A percentile compares a stretch with the other conserved stretches of the same genome.
Conservation (phyloP, 1,140 invertebrate genomes). For the Planococcus citri region DNA sequence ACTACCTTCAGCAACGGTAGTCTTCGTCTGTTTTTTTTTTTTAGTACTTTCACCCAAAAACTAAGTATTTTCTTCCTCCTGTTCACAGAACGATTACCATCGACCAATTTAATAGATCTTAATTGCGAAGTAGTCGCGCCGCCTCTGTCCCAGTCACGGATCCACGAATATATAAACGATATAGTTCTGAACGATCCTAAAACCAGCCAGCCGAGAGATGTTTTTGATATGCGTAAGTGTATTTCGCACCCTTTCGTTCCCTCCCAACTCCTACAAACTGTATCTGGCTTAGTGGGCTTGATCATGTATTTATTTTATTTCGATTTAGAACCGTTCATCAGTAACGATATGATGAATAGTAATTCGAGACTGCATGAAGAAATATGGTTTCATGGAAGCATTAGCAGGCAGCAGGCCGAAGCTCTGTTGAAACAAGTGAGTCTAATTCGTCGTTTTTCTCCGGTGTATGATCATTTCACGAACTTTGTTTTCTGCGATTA, state of each 20-base stretch:
- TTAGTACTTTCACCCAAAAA: constrained; percentile 9
- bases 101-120: constrained; percentile 58
- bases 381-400: constrained; percentile 78
- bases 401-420: constrained; percentile 71
- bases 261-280: no score
- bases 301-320: no score
- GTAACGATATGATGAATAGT: constrained; percentile 21
- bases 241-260: neutral
- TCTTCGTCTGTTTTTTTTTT: no score
- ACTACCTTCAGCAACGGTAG: neutral
- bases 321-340: constrained; percentile 28
- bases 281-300: no score
- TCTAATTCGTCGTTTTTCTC: no score
- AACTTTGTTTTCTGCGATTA: no score
- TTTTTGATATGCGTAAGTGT: constrained; percentile 84
- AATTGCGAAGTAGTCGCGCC: constrained; percentile 38
- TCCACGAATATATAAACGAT: constrained; percentile 64
- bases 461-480: no score
- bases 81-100: constrained; percentile 37
- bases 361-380: constrained; percentile 46
- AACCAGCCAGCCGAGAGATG: constrained; percentile 47
- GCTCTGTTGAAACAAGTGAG: constrained; percentile 45
- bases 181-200: constrained; percentile 32
- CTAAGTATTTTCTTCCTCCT: constrained; percentile 22
- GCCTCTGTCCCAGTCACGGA: constrained; percentile 37